Evolutionary conservation across 2,113 vertebrate species (phyloP), one percentile per base, ranked within the genome.

Genomic region (Elephantulus edwardii): DNA sequence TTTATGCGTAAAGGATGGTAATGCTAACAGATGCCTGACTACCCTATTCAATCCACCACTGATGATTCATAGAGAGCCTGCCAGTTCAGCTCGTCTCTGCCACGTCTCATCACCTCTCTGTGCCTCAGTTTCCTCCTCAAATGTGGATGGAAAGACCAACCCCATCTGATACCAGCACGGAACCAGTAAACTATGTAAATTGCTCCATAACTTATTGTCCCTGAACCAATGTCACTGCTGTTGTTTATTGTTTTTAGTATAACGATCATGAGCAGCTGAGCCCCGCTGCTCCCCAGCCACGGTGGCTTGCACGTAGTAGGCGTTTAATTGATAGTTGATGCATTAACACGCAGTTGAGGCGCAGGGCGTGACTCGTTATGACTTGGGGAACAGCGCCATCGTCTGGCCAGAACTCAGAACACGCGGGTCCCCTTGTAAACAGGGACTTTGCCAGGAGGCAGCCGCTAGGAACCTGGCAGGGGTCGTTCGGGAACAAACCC

Each of bases 301-400:
- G 19, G 20, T 22, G 56, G 46, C 38, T 90, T 80, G 91, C 74
- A 78, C 92, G 14, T 3, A 95, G 88, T 79, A 91, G 89, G 86
- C 33, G 14, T 89, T 87, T 38, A 58, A 68, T 3, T 35, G 77
- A 33, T 38, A 17, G 12, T 17, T 24, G 72, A 86, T 19, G 19
- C 33, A 1, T 6, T 62, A 48, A 72, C 64, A 81, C 1, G 22
- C 78, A 5, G 3, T 16, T 38, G 42, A 0, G 8, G 8, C 0
- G 3, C 5, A 0, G 19, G 35, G 0, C 33, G 1, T 5, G 74
- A 48, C 50, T 1, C 74, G 88, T 64, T 8, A 85, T 96, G 95
- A 68, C 82, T 96, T 95, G 91, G 96, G 95, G 93, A 95, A 90
- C 96, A 97, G 93, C 93, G 94, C 97, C 97, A 96, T 96, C 97